Percentiles rank a stretch among this genome's conserved stretches.
Evolutionary conservation across 2,888 invertebrate genomes (phyloP).

Genomic region (Aphelenchoides bicaudatus): DNA sequence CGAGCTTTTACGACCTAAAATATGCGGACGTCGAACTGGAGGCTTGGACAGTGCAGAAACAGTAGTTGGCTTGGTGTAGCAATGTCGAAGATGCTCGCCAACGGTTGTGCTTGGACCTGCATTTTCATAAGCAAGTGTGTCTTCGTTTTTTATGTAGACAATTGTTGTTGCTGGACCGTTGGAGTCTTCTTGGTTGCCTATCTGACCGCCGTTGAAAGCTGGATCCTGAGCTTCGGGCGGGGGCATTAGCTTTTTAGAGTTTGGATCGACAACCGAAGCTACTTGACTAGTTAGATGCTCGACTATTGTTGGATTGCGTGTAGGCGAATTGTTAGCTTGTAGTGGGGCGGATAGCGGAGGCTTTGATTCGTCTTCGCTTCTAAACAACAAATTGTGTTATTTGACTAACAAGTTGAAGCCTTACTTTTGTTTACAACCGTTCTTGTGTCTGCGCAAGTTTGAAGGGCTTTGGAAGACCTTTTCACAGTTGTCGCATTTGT

Average conservation of each 20-base stretch:
- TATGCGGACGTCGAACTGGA: not conserved
- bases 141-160: slow-evolving; percentile 6
- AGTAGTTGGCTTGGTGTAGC: not conserved
- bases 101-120: slow-evolving; percentile 4
- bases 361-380: slow-evolving; percentile 13
- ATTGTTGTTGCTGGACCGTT: slow-evolving; percentile 8
- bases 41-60: not conserved
- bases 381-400: not conserved
- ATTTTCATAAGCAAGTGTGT: not conserved
- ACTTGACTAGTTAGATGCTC: too few relatives aligned
- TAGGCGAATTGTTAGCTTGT: not conserved
- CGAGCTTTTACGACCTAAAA: slow-evolving; percentile 9
- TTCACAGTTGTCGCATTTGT: slow-evolving; percentile 6
- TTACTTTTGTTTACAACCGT: slow-evolving; percentile 9
- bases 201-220: too few relatives aligned
- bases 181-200: too few relatives aligned
- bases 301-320: too few relatives aligned
- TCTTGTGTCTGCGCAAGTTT: not conserved
- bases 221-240: slow-evolving; percentile 13
- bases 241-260: slow-evolving; percentile 8
- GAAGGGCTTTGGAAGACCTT: slow-evolving; percentile 5
- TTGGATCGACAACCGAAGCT: not conserved
- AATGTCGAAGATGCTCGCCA: slow-evolving; percentile 18
- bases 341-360: too few relatives aligned
- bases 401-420: not conserved